phyloP scores from a whole-genome alignment of 2,888 invertebrate species.

The Drosophila acutilabella region DNA sequence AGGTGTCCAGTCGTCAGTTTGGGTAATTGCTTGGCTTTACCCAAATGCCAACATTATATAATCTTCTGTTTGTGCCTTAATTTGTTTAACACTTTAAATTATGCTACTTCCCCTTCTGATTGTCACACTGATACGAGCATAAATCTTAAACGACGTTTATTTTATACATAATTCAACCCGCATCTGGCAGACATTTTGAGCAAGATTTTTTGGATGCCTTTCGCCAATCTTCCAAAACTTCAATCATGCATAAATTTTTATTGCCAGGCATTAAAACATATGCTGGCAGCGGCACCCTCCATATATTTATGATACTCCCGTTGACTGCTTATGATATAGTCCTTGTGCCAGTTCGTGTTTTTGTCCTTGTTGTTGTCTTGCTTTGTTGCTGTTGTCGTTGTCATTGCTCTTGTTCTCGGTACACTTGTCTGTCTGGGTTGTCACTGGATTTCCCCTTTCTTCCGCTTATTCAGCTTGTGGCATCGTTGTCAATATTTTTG shows the following conservation, averaged over 20 bases:
- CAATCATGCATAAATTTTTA: constrained; percentile 79
- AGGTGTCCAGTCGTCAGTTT: constrained; percentile 13
- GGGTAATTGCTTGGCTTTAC: constrained; percentile 5
- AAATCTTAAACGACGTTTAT: constrained; percentile 40
- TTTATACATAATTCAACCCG: constrained; percentile 38
- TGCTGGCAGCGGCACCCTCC: constrained; percentile 40
- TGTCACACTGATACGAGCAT: constrained; percentile 6
- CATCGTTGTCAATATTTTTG: constrained; percentile 47
- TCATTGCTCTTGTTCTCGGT: constrained; percentile 44
- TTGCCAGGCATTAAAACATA: constrained; percentile 69
- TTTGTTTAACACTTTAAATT: neutral
- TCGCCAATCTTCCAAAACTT: constrained; percentile 63
- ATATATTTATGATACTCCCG: constrained; percentile 58
- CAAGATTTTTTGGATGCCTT: constrained; percentile 24
- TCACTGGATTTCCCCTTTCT: constrained; percentile 25
- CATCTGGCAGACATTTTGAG: constrained; percentile 17
- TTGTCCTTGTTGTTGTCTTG: neutral
- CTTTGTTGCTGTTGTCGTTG: constrained; percentile 39
- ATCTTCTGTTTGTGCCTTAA: neutral
- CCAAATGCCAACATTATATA: constrained; percentile 1
- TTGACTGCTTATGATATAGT: constrained; percentile 59
- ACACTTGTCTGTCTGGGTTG: constrained; percentile 53
- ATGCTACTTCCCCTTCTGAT: neutral
- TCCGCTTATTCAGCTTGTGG: constrained; percentile 2
- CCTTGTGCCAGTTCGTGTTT: constrained; percentile 43